Percentiles rank a stretch among this genome's conserved stretches.
Evolutionary conservation across 2,888 invertebrate genomes (phyloP).

Genomic region (Malthinus flaveolus): DNA sequence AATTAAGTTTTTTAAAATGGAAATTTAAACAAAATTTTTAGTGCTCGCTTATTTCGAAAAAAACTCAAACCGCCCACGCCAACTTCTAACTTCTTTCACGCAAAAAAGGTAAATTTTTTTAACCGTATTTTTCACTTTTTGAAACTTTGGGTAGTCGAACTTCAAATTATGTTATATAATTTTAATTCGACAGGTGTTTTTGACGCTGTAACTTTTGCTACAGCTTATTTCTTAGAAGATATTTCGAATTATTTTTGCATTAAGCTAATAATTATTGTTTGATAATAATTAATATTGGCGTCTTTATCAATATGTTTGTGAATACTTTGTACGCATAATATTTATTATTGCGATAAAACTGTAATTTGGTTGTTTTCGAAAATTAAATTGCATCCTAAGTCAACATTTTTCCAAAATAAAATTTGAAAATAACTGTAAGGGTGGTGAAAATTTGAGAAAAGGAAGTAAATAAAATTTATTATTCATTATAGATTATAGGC

Average conservation of each 20-base stretch:
- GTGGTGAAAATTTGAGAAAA: no score
- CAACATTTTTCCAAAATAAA: no score
- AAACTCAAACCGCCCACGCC: no score
- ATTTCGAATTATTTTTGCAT: background rate
- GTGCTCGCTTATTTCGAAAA: background rate
- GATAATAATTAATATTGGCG: background rate
- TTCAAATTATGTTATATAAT: slow-evolving; percentile 1
- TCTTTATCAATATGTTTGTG: background rate
- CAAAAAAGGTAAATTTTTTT: background rate
- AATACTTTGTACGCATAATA: background rate
- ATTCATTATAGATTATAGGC: no score
- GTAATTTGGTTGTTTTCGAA: background rate
- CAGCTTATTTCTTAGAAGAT: background rate
- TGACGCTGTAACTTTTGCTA: background rate
- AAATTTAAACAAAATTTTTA: background rate
- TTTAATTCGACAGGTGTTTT: slow-evolving; percentile 2
- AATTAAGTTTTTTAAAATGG: background rate
- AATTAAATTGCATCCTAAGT: no score
- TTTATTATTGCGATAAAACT: slow-evolving; percentile 2
- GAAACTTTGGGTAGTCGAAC: background rate
- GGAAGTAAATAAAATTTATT: no score
- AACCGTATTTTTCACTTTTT: background rate
- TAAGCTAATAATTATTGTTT: no score
- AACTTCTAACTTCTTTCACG: no score
- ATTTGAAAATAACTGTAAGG: no score